A percentile compares a stretch with the other conserved stretches of the same genome.
phyloP scores from a whole-genome alignment of 2,797 vertebrate species.

The Anas acuta region DNA sequence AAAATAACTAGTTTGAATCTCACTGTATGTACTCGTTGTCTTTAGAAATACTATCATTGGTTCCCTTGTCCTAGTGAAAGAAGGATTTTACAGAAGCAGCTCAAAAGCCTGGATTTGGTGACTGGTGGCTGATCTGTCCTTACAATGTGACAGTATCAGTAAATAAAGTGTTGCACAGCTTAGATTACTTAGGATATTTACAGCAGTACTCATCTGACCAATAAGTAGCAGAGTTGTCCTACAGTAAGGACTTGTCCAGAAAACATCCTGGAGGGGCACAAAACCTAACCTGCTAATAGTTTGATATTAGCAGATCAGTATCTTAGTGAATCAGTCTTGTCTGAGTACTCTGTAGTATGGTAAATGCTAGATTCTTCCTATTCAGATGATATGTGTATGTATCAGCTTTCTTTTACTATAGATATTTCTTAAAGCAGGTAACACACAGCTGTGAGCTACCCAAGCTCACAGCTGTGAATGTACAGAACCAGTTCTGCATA shows the following conservation, averaged over 20 bases:
- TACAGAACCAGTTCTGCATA: background rate
- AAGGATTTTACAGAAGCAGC: background rate
- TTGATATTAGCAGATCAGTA: background rate
- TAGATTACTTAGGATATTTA: background rate
- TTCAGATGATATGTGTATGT: background rate
- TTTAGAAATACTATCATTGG: background rate
- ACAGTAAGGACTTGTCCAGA: background rate
- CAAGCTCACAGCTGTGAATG: background rate
- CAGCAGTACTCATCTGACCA: background rate
- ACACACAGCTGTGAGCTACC: background rate
- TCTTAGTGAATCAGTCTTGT: background rate
- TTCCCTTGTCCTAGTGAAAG: background rate
- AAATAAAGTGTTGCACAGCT: background rate
- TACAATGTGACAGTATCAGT: background rate
- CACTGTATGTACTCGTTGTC: background rate
- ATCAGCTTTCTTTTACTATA: background rate
- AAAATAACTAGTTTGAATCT: background rate
- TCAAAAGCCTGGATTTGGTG: background rate
- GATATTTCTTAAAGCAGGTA: background rate
- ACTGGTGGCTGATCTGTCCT: background rate
- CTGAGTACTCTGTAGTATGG: background rate
- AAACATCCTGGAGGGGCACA: background rate
- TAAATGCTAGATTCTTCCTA: background rate
- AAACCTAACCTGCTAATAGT: background rate
- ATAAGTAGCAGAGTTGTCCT: background rate